A percentile compares a stretch with the other conserved stretches of the same genome.
These are phyloP conservation scores for Jaculus jaculus DNA, from an alignment of 2,113 vertebrate genomes.

Conservation along the genomic window DNA sequence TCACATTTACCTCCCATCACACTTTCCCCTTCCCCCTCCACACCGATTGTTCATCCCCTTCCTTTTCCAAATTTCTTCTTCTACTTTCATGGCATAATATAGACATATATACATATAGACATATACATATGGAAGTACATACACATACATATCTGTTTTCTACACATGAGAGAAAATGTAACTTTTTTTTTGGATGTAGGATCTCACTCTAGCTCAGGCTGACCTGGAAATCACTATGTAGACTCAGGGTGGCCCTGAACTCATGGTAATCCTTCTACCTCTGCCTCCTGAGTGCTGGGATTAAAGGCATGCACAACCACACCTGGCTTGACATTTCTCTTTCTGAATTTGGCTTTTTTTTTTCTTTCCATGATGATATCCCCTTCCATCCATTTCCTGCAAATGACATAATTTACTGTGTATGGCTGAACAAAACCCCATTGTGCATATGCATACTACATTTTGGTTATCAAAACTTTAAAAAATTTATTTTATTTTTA, in stretches of 20 bases:
- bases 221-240: no score
- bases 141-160: background rate
- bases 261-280: no score
- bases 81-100: background rate
- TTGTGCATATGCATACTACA: background rate
- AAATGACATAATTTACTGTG: background rate
- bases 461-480: background rate
- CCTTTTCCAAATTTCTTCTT: background rate
- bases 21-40: background rate
- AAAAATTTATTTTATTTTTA: background rate
- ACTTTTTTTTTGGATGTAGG: no score
- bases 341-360: background rate
- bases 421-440: background rate
- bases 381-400: background rate
- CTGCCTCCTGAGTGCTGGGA: no score
- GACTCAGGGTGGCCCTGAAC: no score
- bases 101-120: no score
- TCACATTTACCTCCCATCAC: background rate
- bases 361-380: background rate
- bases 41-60: fast-evolving
- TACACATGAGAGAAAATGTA: background rate
- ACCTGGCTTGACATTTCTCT: background rate
- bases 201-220: no score
- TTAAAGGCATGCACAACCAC: no score
- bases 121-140: background rate